Evolutionary conservation across 2,888 invertebrate genomes (phyloP).

Genomic region (Muscina levida): DNA sequence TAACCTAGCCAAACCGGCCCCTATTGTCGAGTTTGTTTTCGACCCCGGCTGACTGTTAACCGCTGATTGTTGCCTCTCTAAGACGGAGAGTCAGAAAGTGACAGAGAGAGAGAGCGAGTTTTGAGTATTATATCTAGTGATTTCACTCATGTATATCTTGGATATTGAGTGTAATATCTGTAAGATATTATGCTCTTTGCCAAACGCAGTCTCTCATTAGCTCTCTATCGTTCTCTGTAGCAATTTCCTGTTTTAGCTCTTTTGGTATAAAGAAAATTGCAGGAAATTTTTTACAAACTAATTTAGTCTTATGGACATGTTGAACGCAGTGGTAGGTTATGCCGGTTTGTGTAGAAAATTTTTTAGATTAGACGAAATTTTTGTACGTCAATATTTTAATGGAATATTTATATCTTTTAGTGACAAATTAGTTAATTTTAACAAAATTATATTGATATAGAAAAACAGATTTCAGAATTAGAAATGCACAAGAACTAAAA

Average conservation of each 20-base stretch:
- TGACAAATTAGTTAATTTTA: too few species aligned
- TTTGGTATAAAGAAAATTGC: not conserved
- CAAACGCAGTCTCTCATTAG: not conserved
- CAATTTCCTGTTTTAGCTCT: too few species aligned
- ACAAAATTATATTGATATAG: too few species aligned
- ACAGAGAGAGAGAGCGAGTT: not conserved
- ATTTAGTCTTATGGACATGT: slow-evolving; percentile 20
- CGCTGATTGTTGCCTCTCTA: not conserved
- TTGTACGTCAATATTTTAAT: not conserved
- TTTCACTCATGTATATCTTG: slow-evolving; percentile 1
- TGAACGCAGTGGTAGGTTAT: not conserved
- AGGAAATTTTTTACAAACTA: not conserved
- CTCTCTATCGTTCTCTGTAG: not conserved
- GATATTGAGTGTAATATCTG: slow-evolving; percentile 33
- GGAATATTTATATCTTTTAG: too few species aligned
- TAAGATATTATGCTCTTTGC: too few species aligned
- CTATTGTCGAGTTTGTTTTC: slow-evolving; percentile 44
- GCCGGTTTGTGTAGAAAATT: not conserved
- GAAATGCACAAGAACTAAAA: too few species aligned
- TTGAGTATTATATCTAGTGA: not conserved
- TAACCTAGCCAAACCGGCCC: slow-evolving; percentile 64
- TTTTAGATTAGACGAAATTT: not conserved
- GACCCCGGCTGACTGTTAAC: slow-evolving; percentile 14
- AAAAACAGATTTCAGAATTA: too few species aligned
- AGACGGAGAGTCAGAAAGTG: not conserved